Conservation (phyloP, 2,888 invertebrate species). For the Cabera pusaria region DNA sequence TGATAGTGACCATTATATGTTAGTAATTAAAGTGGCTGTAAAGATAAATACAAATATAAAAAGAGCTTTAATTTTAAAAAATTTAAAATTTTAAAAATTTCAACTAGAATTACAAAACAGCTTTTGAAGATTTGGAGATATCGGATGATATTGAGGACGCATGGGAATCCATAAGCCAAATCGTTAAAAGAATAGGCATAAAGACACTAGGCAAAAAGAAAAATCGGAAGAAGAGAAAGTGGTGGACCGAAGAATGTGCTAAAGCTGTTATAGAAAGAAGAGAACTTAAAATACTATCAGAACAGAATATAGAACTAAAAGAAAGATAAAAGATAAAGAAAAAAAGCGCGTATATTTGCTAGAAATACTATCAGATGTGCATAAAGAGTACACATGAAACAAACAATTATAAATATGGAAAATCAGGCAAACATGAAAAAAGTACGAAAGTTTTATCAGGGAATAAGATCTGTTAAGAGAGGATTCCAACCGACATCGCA, state of each 20-base stretch:
- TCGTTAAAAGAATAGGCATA: not conserved
- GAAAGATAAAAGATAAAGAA: not conserved
- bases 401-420: not conserved
- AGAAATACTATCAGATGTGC: not conserved
- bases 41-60: not conserved
- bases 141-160: not conserved
- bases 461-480: not conserved
- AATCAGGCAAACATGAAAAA: not conserved
- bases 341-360: not conserved
- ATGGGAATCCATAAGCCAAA: not conserved
- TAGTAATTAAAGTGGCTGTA: not conserved
- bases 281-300: not conserved
- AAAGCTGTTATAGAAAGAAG: not conserved
- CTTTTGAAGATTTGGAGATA: not conserved
- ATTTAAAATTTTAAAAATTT: not conserved
- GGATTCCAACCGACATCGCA: not conserved
- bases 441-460: not conserved
- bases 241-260: not conserved
- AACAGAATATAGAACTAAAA: not conserved
- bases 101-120: not conserved
- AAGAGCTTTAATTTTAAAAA: not conserved
- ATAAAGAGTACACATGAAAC: not conserved
- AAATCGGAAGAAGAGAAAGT: not conserved
- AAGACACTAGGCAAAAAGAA: not conserved
- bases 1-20: constrained; percentile 1